Percentiles rank a stretch among this genome's conserved stretches.
Conservation (phyloP, 2,113 vertebrate species). For the Halichoeres trimaculatus region DNA sequence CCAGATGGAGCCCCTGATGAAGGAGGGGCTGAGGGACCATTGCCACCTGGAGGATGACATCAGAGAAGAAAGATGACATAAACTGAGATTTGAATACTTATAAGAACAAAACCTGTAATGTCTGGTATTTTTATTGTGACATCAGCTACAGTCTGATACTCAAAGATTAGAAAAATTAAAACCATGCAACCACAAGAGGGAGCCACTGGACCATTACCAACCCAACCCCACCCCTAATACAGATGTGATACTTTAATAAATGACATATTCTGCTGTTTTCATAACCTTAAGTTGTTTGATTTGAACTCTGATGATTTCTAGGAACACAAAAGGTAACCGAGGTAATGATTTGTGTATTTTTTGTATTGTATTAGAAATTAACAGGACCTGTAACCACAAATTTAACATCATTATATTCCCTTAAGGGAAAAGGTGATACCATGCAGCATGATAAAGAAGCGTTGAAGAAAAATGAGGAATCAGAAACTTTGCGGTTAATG, state of each 20-base stretch:
- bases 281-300: background rate
- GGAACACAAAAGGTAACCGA: background rate
- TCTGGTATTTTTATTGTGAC: background rate
- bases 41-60: slow-evolving; percentile 85
- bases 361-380: background rate
- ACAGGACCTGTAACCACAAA: background rate
- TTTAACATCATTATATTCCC: background rate
- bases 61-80: background rate
- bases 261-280: background rate
- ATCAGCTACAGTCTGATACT: background rate
- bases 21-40: slow-evolving; percentile 89
- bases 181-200: slow-evolving; percentile 71
- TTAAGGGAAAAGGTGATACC: too few species aligned
- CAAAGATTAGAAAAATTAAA: background rate
- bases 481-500: background rate
- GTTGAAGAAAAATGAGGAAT: background rate
- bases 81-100: slow-evolving; percentile 12
- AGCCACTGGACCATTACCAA: slow-evolving; percentile 59
- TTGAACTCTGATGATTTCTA: background rate
- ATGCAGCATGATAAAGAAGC: too few species aligned
- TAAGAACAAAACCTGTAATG: background rate
- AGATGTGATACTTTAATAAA: slow-evolving; percentile 44
- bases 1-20: slow-evolving; percentile 87
- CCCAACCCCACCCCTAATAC: slow-evolving; percentile 46
- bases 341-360: too few species aligned